Conservation (phyloP, 2,888 invertebrate species). For the Spicauda simplicius region DNA sequence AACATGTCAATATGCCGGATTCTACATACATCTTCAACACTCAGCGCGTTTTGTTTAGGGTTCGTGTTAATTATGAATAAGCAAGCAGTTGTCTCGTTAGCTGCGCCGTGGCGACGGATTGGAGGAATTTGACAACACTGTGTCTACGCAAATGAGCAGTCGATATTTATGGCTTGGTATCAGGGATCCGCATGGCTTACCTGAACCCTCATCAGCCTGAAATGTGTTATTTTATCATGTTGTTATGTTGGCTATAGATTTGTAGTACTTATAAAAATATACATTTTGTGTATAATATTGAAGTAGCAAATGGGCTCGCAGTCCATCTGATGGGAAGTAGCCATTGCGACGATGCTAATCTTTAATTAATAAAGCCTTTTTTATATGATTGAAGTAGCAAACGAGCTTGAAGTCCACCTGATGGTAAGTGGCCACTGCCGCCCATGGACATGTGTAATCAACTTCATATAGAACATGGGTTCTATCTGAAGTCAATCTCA, state of each 20-base stretch:
- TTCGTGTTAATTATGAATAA: conserved; percentile 51
- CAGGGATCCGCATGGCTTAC: conserved; percentile 13
- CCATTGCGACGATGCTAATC: too few relatives aligned
- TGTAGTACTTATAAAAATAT: too few relatives aligned
- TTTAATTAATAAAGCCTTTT: too few relatives aligned
- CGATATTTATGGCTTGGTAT: conserved; percentile 28
- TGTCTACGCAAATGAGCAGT: conserved; percentile 35
- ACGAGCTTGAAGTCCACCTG: too few relatives aligned
- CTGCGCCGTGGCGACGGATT: conserved; percentile 17
- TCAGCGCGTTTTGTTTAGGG: conserved; percentile 49
- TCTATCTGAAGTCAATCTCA: too few relatives aligned
- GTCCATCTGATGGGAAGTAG: too few relatives aligned
- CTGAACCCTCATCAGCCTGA: not conserved
- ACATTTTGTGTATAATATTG: too few relatives aligned
- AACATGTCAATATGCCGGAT: not conserved
- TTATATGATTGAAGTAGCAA: too few relatives aligned
- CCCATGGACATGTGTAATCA: too few relatives aligned
- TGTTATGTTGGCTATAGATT: not conserved
- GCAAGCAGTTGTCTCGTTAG: conserved; percentile 39
- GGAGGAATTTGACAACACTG: conserved; percentile 28
- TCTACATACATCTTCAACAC: not conserved
- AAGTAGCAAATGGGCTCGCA: too few relatives aligned
- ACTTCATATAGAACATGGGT: too few relatives aligned
- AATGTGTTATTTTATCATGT: not conserved
- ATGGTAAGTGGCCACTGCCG: too few relatives aligned